Evolutionary conservation across 35 echinoderm and acorn worm species (phyloP), one percentile per base, ranked within the genome.

Genomic region (Holothuria glaberrima): DNA sequence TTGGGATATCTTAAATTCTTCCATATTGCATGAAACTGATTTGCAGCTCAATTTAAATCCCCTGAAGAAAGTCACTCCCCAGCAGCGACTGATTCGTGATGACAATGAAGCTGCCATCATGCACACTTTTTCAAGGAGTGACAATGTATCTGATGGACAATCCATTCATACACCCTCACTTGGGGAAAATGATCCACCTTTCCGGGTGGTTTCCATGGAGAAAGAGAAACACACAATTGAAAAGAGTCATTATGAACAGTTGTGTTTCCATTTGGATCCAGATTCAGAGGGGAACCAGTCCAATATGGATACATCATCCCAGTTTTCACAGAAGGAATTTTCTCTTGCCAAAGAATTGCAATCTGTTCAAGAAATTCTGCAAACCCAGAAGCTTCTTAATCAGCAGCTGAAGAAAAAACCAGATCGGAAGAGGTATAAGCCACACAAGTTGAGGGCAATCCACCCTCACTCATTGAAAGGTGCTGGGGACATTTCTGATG

Each of bases 11-110:
- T 78, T 38, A 24, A 56, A 48, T 78, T 78, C 74, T 22, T 48
- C 74, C 22, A 32, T 84, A 61, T 32, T 84, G 26, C 25, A 84
- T 61, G 54, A 61, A 84, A 27, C 80, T 19, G 63, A 48, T 63
- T 16, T 32, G 75, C 67, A 58, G 24, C 48, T 64, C 13, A 28
- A 57, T 2, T 54, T 97, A 20, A 97, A 87, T 31, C 95, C 95
- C 36, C 59, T 97, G 18, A 83, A 72, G 34, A 97, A 94, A 81
- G 89, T 97, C 26, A 97, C 95, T 30, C 92, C 95, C 21, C 83
- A 90, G 57, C 89, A 94, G 68, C 87, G 95, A 65, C 82, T 86
- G 74, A 67, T 89, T 9, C 75, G 71, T 35, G 95, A 97, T 77
- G 95, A 97, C 58, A 91, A 87, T 80, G 95, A 97, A 30, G 52